Conservation (phyloP, 2,888 invertebrate genomes). For the Dilophus febrilis region DNA sequence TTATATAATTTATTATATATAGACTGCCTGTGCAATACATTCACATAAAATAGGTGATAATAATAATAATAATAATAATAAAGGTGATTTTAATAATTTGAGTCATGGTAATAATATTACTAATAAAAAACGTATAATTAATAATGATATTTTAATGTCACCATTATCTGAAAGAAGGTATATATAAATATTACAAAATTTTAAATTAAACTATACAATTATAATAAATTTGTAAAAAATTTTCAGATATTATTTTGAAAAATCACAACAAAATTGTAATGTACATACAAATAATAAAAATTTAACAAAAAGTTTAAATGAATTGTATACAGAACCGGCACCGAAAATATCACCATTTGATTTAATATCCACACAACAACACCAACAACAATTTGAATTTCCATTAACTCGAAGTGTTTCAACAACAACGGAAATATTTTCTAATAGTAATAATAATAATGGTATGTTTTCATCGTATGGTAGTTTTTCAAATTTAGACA, state of each 20-base stretch:
- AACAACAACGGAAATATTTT: conserved; percentile 26
- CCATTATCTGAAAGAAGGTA: conserved; percentile 4
- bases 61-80: too few relatives aligned
- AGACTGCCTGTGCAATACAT: too few relatives aligned
- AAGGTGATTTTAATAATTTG: too few relatives aligned
- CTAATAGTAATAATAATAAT: conserved; percentile 7
- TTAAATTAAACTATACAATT: neutral
- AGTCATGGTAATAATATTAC: neutral
- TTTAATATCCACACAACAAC: conserved; percentile 19
- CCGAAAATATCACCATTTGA: conserved; percentile 9
- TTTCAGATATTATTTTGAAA: conserved; percentile 25
- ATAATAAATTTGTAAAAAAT: neutral
- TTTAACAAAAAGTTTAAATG: conserved; percentile 28
- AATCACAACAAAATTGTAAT: conserved; percentile 23
- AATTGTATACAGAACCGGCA: conserved; percentile 24
- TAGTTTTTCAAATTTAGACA: too few relatives aligned
- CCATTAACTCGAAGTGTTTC: conserved; percentile 28
- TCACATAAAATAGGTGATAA: too few relatives aligned
- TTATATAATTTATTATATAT: too few relatives aligned
- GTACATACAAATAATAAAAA: conserved; percentile 26
- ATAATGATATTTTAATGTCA: conserved; percentile 2
- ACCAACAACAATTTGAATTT: too few relatives aligned
- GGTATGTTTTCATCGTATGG: too few relatives aligned
- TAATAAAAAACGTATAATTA: conserved; percentile 3
- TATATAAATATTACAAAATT: neutral